Base-by-base conservation (phyloP, 2,888 invertebrate genomes). In the Spicauda simplicius region DNA sequence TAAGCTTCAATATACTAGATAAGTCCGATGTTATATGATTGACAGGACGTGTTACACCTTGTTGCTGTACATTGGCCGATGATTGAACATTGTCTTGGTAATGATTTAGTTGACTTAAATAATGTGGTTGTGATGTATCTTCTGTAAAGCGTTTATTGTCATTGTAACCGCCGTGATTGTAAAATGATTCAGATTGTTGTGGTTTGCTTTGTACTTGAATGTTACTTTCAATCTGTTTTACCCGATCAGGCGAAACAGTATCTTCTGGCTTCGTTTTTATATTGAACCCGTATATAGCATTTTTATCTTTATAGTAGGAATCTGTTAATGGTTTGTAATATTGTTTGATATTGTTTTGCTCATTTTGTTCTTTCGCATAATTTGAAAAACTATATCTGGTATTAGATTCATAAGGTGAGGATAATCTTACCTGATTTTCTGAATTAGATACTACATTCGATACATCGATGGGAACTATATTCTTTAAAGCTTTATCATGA, bases 401-500 rank as follows among this genome's bases (percentile, higher is more conserved):
- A 66, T 65, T 82, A 56, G 70, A 75, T 53, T 88, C 87, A 37
- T 76, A 72, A 10, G 69, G 75, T 14, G 74, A 66, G 20, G 76
- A 64, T 11, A 72, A 69, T 76, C 88, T 90, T 4, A 73, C 50
- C 68, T 83, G 80, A 7, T 79, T 71, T 54, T 90, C 88, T 25
- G 85, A 82, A 71, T 86, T 88, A 18, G 83, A 75, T 12, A 93
- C 85, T 37, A 91, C 89, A 72, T 93, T 93, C 45, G 92, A 88
- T 4, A 91, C 86, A 73, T 91, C 93, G 58, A 93, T 91, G 1
- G 93, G 88, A 19, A 93, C 90, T 68, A 93, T 91, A 77, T 89
- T 91, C 82, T 92, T 93, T 61, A 93, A 77, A 0, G 91, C 93
- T 73, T 91, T 93, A 48, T 90, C 90, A 65, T 93, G 93, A 74